Conservation (phyloP, 2,888 invertebrate genomes). For the Cerceris ruficornis region DNA sequence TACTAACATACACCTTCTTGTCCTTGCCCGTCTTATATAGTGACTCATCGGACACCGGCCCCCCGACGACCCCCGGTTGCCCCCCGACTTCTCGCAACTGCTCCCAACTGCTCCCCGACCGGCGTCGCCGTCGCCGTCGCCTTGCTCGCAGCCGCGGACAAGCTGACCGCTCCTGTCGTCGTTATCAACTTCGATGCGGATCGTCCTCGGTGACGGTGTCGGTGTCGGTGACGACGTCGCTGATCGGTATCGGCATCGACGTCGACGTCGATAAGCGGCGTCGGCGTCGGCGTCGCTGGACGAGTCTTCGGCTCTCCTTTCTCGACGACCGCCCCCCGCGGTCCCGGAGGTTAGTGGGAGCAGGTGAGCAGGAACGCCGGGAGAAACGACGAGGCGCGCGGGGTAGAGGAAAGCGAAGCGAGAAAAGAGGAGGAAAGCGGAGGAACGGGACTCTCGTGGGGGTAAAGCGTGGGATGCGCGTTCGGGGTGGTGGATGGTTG, state of each 20-base stretch:
- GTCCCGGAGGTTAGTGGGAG: background rate
- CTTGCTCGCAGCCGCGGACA: too few relatives aligned
- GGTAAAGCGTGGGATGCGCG: conserved; percentile 41
- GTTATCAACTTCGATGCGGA: too few relatives aligned
- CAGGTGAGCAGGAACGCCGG: background rate
- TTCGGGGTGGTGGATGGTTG: conserved; percentile 60
- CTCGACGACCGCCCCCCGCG: too few relatives aligned
- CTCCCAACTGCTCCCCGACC: conserved; percentile 45
- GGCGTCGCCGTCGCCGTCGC: background rate
- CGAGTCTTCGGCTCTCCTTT: too few relatives aligned
- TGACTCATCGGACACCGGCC: conserved; percentile 78
- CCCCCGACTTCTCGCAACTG: conserved; percentile 46
- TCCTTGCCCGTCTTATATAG: conserved; percentile 82
- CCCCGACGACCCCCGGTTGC: conserved; percentile 55
- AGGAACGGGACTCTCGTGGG: conserved; percentile 49
- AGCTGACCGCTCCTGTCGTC: too few relatives aligned
- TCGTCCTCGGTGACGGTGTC: too few relatives aligned
- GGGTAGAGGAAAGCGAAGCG: conserved; percentile 46
- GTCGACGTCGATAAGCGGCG: too few relatives aligned
- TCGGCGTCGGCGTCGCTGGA: too few relatives aligned
- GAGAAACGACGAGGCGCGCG: background rate
- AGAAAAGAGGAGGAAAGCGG: conserved; percentile 28
- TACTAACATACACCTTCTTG: conserved; percentile 81
- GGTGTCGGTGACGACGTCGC: too few relatives aligned
- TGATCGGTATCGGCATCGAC: too few relatives aligned